These are phyloP conservation scores for Takifugu bimaculatus DNA, from an alignment of 2,113 vertebrate species.

Conservation along the genomic window DNA sequence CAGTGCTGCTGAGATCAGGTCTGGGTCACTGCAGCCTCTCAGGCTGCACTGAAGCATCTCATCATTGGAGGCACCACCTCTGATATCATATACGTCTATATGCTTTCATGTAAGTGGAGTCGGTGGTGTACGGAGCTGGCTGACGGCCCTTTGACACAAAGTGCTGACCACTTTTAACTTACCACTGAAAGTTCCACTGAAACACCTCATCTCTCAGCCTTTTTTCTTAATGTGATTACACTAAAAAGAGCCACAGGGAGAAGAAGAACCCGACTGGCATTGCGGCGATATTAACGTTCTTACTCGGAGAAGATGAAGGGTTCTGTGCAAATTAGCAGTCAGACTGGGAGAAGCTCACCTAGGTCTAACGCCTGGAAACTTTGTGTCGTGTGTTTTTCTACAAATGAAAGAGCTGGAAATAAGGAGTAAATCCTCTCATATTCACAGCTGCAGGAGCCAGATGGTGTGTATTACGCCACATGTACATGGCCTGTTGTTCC, in stretches of 20 bases:
- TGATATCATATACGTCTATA: background rate
- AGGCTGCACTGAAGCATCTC: background rate
- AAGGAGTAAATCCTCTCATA: constrained; percentile 47
- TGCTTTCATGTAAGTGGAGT: background rate
- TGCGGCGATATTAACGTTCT: background rate
- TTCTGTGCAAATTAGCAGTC: background rate
- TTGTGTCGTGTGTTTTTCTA: background rate
- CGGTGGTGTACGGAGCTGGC: background rate
- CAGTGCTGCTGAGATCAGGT: too few relatives aligned
- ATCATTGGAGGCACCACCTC: background rate
- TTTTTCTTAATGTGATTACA: too few relatives aligned
- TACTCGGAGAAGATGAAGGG: background rate
- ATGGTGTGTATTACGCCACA: constrained; percentile 64
- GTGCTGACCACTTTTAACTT: too few relatives aligned
- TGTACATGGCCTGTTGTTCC: constrained; percentile 59
- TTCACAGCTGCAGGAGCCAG: constrained; percentile 62
- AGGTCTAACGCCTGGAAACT: background rate
- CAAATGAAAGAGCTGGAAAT: constrained; percentile 19
- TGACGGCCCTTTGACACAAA: background rate
- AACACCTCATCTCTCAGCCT: background rate
- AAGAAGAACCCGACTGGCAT: background rate
- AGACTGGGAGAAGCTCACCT: background rate
- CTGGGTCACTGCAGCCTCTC: too few relatives aligned
- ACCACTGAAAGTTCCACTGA: background rate
- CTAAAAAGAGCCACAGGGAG: constrained; percentile 1